These are phyloP conservation scores for Chinchilla lanigera DNA, from an alignment of 2,113 vertebrate genomes.

Conservation along the genomic window DNA sequence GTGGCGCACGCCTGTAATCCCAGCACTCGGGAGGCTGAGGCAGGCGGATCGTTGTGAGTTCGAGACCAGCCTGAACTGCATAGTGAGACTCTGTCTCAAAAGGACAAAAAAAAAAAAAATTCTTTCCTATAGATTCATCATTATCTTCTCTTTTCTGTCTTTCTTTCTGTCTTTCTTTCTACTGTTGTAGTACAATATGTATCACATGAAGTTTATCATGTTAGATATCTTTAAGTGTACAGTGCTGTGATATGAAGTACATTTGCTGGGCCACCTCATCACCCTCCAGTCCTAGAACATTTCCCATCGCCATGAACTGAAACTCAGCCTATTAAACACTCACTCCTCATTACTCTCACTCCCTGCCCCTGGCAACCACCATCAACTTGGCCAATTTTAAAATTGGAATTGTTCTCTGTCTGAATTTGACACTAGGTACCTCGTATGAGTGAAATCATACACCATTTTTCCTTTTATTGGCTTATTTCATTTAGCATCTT, in stretches of 20 bases:
- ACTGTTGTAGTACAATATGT: not conserved
- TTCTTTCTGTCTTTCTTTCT: not conserved
- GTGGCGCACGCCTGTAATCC: no score
- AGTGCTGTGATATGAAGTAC: not conserved
- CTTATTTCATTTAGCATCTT: not conserved
- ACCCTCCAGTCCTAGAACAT: not conserved
- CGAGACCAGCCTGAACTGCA: no score
- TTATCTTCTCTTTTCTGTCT: not conserved
- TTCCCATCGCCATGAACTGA: not conserved
- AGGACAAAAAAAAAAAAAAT: no score
- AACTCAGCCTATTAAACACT: not conserved
- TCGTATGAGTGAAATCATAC: not conserved
- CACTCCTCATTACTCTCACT: accelerated
- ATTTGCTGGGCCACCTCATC: not conserved
- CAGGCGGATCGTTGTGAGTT: no score
- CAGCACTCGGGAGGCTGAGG: no score
- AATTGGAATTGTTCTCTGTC: not conserved
- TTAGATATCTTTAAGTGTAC: not conserved
- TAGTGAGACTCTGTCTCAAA: no score
- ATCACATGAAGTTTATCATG: not conserved
- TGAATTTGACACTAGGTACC: not conserved
- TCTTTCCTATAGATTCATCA: not conserved
- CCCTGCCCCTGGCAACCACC: not conserved
- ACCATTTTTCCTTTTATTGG: not conserved
- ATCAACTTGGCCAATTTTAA: not conserved